Evolutionary conservation across 2,797 vertebrate species (phyloP).

Genomic region (Hipposideros larvatus): DNA sequence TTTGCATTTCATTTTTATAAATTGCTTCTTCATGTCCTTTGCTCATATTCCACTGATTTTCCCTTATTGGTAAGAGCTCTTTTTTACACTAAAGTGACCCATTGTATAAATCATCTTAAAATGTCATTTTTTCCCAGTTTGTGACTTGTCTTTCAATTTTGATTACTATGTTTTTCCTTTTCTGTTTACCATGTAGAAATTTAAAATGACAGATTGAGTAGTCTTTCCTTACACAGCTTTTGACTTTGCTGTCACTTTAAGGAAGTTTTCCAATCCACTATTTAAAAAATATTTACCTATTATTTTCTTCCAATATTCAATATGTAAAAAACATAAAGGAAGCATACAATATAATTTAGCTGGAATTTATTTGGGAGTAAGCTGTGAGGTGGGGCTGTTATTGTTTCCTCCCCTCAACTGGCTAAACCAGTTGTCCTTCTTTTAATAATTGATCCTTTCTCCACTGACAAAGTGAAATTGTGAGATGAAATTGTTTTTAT

Average conservation of each 20-base stretch:
- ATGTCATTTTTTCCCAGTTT: background rate
- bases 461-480: background rate
- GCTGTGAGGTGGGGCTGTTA: background rate
- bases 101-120: background rate
- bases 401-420: background rate
- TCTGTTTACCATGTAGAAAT: background rate
- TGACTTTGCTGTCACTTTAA: background rate
- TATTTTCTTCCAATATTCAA: constrained; percentile 31
- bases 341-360: background rate
- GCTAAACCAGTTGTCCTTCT: background rate
- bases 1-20: background rate
- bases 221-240: background rate
- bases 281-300: constrained; percentile 25
- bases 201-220: constrained; percentile 32
- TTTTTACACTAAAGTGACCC: background rate
- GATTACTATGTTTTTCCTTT: background rate
- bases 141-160: constrained; percentile 36
- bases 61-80: background rate
- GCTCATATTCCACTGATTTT: background rate
- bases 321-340: background rate
- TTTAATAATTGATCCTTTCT: constrained; percentile 4
- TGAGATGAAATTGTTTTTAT: background rate
- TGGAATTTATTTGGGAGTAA: background rate
- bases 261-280: background rate
- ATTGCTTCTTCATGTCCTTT: background rate